Evolutionary conservation across 2,113 vertebrate species (phyloP), one percentile per base, ranked within the genome.

Genomic region (Accipiter virgatus): DNA sequence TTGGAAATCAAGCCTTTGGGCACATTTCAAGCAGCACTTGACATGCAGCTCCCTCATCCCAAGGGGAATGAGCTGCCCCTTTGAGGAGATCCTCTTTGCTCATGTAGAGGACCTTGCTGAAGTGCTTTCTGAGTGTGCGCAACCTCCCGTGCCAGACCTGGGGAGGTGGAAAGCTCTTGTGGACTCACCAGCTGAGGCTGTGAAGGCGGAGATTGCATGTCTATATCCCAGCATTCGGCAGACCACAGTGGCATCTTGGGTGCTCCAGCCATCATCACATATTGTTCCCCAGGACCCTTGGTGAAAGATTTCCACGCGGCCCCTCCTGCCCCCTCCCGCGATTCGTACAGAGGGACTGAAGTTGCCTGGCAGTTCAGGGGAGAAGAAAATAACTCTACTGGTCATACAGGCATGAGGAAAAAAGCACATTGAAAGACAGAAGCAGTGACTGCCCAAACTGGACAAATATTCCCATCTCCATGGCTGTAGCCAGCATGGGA

Each of bases 161-260:
- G 12, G 25, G 42, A n/a, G 15, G 10, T 36, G 50, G 4, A 13
- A 29, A 22, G 36, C 27, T 90, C 23, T 4, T 38, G 38, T 20
- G 15, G 20, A 72, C 94, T 98, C 90, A 99, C 99, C 99, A 74
- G 43, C 3, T 38, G 0, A 0, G 15, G 97, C 93, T 5, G 17
- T 94, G 88, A 36, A 97, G 59, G 59, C 0, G 0, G 36, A 0
- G 5, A 6, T 2, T 0, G 92, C 98, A 0, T 3, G 20, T 7
- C 7, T 79, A 96, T 95, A 99, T 7, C 98, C 99, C 84, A 99
- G 36, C 99, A 99, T 99, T 55, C 81, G 97, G 92, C 99, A 99
- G 95, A 99, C 95, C 12, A 99, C 99, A 0, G 6, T 38, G 11
- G 94, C 98, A 9, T 99, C 99, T 1, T 19, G 1, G 1, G 0